A percentile compares a stretch with the other conserved stretches of the same genome.
Evolutionary conservation across 2,113 vertebrate species (phyloP).

Genomic region (Polyodon spathula): DNA sequence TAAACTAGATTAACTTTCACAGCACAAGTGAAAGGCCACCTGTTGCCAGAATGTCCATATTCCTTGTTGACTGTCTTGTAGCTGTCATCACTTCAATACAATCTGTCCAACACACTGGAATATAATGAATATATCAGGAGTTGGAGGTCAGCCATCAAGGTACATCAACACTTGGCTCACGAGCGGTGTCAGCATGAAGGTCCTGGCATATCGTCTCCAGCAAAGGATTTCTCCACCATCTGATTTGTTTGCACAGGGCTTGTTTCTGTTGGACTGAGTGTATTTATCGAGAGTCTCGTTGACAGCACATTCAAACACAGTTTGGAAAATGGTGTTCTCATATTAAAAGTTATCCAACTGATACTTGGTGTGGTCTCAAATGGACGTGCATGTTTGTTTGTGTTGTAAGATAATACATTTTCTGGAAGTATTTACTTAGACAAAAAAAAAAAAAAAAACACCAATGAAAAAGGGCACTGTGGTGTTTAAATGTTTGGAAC

Average conservation of each 20-base stretch:
- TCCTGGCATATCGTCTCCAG: constrained; percentile 62
- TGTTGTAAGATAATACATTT: neutral
- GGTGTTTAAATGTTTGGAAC: no score
- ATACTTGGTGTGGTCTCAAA: constrained; percentile 36
- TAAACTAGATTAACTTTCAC: constrained; percentile 75
- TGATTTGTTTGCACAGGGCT: constrained; percentile 74
- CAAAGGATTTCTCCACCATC: constrained; percentile 70
- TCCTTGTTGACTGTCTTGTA: constrained; percentile 72
- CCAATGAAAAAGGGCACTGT: no score
- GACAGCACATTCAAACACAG: constrained; percentile 73
- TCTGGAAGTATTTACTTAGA: no score
- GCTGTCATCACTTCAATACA: constrained; percentile 73
- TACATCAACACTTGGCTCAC: constrained; percentile 73
- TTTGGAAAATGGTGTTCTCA: constrained; percentile 63
- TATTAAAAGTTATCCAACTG: constrained; percentile 48
- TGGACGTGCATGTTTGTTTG: constrained; percentile 29
- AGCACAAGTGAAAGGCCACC: constrained; percentile 73
- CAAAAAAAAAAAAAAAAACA: no score
- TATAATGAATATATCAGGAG: constrained; percentile 79
- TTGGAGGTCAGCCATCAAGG: constrained; percentile 80
- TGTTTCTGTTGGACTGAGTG: constrained; percentile 67
- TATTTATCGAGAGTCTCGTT: constrained; percentile 64
- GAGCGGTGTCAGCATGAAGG: constrained; percentile 59
- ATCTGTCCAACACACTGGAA: constrained; percentile 69
- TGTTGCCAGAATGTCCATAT: constrained; percentile 71